Evolutionary conservation across 2,888 invertebrate species (phyloP), one percentile per base, ranked within the genome.

Genomic region (Drosophila crucigera): DNA sequence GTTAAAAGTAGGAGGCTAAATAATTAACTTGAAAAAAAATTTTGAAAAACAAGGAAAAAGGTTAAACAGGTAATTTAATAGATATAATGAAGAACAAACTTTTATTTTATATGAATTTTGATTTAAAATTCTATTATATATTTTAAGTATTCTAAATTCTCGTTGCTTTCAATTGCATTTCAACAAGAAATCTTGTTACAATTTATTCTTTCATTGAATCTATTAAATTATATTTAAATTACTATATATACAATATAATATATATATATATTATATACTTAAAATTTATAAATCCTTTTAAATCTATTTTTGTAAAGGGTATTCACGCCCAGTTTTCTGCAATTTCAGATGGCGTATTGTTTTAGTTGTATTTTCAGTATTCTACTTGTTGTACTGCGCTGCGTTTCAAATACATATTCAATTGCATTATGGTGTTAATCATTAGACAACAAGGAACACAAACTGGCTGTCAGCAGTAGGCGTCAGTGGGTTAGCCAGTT

Each of bases 381-480:
- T 75, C 73, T 53, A 65, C 66, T 59, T 33, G 31, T 54, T 65
- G 60, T 70, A 55, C 55, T 82, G 69, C 49, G 52, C 52, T 50
- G 56, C 68, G 50, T 72, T 78, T 75, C 62, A 70, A 62, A 73
- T 58, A 72, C 60, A 82, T 80, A 74, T 76, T 76, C 80, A 58
- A 43, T 80, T 69, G 69, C 82, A 80, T 76, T 71, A 72, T 73
- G 64, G 61, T 75, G 75, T 73, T 85, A 83, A 80, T 83, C 73
- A 77, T 76, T 68, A 60, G 80, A 75, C 59, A 80, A 68, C 60
- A 68, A 59, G 56, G 22, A 7, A 65, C n/a, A 58, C 59, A 60
- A 68, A 35, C 68, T 58, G 52, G 47, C 63, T 64, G 64, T 52
- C 68, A 52, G 63, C 16, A 50, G 52, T 35, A 9, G 47, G 35